Evolutionary conservation across 1,140 invertebrate species (phyloP).

Genomic region (Tyrophagus putrescentiae): DNA sequence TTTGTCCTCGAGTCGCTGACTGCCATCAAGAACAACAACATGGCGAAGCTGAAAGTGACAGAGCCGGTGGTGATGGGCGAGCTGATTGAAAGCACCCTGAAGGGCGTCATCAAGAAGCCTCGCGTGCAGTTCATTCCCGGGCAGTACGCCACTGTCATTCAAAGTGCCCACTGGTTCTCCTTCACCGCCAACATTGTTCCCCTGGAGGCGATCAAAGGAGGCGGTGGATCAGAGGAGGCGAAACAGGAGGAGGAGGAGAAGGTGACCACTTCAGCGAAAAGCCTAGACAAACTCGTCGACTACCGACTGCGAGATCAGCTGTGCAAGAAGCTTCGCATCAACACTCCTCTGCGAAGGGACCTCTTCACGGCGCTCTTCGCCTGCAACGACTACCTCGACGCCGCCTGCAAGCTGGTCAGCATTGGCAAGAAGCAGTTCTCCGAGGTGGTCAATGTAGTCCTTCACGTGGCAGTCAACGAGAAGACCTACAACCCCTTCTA

Average conservation of each 20-base stretch:
- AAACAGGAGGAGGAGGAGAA: background rate
- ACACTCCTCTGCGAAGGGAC: conserved; percentile 20
- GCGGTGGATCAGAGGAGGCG: background rate
- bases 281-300: background rate
- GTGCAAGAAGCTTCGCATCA: conserved; percentile 16
- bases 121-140: conserved; percentile 13
- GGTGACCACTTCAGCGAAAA: background rate
- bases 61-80: conserved; percentile 5
- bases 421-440: conserved; percentile 18
- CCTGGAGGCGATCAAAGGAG: background rate
- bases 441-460: conserved; percentile 21
- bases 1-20: conserved; percentile 23
- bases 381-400: conserved; percentile 22
- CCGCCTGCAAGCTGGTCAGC: conserved; percentile 6
- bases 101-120: conserved; percentile 15
- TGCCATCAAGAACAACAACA: conserved; percentile 25
- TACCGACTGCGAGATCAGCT: conserved; percentile 14
- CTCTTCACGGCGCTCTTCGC: conserved; percentile 16
- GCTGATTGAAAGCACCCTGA: conserved; percentile 16
- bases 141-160: conserved; percentile 16
- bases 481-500: conserved; percentile 25
- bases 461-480: conserved; percentile 23
- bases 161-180: conserved; percentile 21
- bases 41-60: conserved; percentile 15
- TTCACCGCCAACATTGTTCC: conserved; percentile 6